Conservation (phyloP, 2,113 vertebrate genomes). For the Abramis brama region DNA sequence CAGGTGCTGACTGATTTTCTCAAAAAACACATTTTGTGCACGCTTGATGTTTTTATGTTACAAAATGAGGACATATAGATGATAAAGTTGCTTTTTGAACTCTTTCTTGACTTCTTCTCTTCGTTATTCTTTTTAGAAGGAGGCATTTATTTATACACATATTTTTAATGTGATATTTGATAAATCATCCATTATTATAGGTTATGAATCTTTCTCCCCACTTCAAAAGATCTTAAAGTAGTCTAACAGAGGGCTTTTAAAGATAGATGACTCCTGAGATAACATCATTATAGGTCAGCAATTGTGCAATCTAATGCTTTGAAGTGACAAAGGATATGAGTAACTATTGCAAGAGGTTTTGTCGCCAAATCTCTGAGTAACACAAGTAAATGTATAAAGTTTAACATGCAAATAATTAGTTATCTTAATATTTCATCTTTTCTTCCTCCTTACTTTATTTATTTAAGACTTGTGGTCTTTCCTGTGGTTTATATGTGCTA, state of each 20-base stretch:
- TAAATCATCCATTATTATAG: not conserved
- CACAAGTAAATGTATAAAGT: not conserved
- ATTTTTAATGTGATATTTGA: not conserved
- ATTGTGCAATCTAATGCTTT: constrained; percentile 9
- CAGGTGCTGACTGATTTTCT: constrained; percentile 41
- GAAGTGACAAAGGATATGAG: not conserved
- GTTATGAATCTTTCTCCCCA: not conserved
- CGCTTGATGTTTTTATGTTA: not conserved
- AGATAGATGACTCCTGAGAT: not conserved
- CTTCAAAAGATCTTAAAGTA: not conserved
- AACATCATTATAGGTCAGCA: not conserved
- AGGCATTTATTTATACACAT: too few relatives aligned
- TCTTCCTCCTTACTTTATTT: not conserved
- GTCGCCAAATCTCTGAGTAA: not conserved
- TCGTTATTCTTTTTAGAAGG: not conserved
- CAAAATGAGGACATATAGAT: constrained; percentile 2
- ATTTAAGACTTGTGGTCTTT: constrained; percentile 26
- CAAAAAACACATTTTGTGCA: constrained; percentile 46
- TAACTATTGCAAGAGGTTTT: not conserved
- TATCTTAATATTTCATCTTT: not conserved
- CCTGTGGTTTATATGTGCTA: constrained; percentile 40
- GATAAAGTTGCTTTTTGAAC: not conserved
- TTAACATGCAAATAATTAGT: not conserved
- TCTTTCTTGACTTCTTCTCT: not conserved
- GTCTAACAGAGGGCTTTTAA: not conserved